Conservation (phyloP, 2,113 vertebrate species). For the Edolisoma coerulescens region DNA sequence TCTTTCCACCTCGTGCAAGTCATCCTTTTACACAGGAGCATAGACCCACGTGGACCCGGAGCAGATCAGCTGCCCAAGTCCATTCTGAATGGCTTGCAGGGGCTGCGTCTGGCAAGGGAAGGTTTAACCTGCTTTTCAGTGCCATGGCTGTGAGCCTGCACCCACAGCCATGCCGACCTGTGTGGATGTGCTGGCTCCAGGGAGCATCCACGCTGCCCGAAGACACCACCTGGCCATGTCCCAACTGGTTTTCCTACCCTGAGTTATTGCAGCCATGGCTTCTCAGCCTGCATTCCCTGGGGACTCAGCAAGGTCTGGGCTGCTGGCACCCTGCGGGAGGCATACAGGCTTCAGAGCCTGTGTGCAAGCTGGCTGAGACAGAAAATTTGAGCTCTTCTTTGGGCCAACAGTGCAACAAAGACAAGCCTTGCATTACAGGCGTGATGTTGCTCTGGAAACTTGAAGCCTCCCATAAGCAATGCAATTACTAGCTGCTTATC, state of each 20-base stretch:
- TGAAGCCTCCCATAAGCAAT: constrained; percentile 15
- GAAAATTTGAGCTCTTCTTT: constrained; percentile 12
- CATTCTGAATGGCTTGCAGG: background rate
- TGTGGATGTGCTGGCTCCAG: background rate
- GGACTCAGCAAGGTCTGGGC: background rate
- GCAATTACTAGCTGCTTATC: constrained; percentile 41
- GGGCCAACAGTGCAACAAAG: constrained; percentile 25
- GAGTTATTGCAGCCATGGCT: rapidly evolving
- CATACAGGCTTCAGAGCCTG: background rate
- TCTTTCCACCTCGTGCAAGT: background rate
- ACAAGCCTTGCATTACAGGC: background rate
- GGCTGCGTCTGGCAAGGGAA: background rate
- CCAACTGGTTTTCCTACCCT: background rate
- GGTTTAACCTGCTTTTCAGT: background rate
- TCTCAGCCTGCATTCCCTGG: background rate
- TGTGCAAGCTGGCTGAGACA: background rate
- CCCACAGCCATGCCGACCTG: background rate
- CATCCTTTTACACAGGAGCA: background rate
- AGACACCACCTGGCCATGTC: rapidly evolving
- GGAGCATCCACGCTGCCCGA: background rate
- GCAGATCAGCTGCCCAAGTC: background rate
- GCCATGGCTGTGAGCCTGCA: background rate
- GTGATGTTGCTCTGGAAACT: constrained; percentile 34
- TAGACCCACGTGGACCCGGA: background rate
- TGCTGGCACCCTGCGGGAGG: background rate